Conservation (phyloP, 2,113 vertebrate genomes). For the Prunella fulvescens region DNA sequence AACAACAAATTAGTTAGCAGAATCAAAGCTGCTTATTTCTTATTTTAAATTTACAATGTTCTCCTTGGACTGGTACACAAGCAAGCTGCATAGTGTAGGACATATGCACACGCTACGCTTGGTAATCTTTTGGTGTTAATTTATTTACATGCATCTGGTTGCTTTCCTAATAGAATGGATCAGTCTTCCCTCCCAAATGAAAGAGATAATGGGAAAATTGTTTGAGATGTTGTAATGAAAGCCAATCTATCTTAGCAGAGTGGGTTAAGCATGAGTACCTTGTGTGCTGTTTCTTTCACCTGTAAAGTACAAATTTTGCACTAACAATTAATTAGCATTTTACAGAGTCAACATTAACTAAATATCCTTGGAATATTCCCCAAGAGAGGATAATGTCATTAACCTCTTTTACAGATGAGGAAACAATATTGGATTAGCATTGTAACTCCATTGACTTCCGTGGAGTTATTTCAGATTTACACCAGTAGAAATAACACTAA, state of each 20-base stretch:
- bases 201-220: not conserved
- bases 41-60: constrained; percentile 3
- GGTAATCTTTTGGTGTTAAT: not conserved
- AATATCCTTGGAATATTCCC: not conserved
- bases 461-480: not conserved
- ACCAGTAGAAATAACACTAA: not conserved
- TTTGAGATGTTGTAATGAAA: not conserved
- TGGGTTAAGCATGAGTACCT: not conserved
- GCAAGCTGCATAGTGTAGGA: not conserved
- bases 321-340: not conserved
- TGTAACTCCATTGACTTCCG: not conserved
- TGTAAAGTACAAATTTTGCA: not conserved
- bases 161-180: not conserved
- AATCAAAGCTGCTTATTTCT: constrained; percentile 4
- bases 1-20: constrained; percentile 18
- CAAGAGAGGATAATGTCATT: not conserved
- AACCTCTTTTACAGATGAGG: not conserved
- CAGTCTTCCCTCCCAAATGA: not conserved
- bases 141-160: not conserved
- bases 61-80: not conserved
- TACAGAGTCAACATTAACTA: not conserved
- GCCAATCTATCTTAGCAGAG: not conserved
- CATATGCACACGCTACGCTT: not conserved
- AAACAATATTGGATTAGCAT: not conserved
- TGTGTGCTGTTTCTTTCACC: not conserved